Percentiles rank a stretch among this genome's conserved stretches.
Evolutionary conservation across 2,113 vertebrate species (phyloP).

Genomic region (Elephas maximus): DNA sequence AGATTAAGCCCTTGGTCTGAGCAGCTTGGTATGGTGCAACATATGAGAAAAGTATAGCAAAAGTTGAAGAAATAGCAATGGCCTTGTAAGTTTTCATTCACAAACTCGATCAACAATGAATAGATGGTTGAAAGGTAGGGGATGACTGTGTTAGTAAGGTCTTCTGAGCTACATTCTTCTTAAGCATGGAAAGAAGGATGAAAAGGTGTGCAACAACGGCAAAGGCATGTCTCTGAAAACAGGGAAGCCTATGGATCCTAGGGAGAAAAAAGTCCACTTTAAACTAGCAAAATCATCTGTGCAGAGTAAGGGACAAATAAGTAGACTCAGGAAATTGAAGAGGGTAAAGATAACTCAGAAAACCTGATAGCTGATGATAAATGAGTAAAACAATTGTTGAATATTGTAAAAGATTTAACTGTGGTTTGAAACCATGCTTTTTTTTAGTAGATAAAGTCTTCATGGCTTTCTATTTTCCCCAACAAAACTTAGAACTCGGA

Average conservation of each 20-base stretch:
- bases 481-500: neutral
- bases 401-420: neutral
- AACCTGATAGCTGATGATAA: neutral
- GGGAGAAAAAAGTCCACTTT: neutral
- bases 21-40: neutral
- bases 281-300: neutral
- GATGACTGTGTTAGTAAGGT: neutral
- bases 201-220: neutral
- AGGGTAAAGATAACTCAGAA: neutral
- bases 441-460: neutral
- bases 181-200: neutral
- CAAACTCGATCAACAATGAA: neutral
- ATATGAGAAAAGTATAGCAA: neutral
- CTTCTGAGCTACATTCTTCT: neutral
- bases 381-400: neutral
- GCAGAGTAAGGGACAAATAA: neutral
- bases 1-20: neutral
- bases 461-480: neutral
- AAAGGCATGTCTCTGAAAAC: neutral
- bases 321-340: neutral
- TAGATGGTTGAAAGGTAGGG: neutral
- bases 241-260: neutral
- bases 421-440: neutral
- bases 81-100: neutral
- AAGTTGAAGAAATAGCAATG: neutral